Percentiles rank a stretch among this genome's conserved stretches.
These are phyloP conservation scores for Wiebesia pumilae DNA, from an alignment of 1,140 invertebrate species.

Conservation along the genomic window DNA sequence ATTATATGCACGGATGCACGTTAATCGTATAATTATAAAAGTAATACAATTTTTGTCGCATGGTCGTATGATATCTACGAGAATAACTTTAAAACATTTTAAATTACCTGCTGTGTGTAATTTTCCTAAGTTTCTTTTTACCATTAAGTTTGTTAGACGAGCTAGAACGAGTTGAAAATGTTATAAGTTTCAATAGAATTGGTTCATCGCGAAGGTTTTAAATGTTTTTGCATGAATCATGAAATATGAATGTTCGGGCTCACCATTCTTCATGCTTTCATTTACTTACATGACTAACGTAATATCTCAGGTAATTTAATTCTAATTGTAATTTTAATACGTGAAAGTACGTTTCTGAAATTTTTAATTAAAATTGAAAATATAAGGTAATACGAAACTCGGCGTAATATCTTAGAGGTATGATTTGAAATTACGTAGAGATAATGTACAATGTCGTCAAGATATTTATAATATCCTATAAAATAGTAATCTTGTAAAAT, in stretches of 20 bases:
- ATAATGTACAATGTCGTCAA: not conserved
- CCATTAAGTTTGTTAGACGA: too few relatives aligned
- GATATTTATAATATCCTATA: not conserved
- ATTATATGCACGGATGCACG: too few relatives aligned
- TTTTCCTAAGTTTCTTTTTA: not conserved
- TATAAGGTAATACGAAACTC: not conserved
- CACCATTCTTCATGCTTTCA: not conserved
- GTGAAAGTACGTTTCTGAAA: not conserved
- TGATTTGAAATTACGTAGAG: not conserved
- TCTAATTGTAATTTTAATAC: not conserved
- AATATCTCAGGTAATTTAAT: not conserved
- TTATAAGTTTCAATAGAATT: not conserved
- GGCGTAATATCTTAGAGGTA: not conserved
- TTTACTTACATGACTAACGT: not conserved
- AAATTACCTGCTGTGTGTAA: not conserved
- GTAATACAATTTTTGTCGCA: too few relatives aligned
- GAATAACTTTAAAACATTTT: not conserved
- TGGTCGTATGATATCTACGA: not conserved
- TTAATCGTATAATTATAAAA: too few relatives aligned
- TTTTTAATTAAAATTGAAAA: not conserved
- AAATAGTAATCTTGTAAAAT: not conserved
- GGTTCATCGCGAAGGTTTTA: not conserved
- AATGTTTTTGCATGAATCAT: not conserved
- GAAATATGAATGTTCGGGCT: not conserved
- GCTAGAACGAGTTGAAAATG: too few relatives aligned